Evolutionary conservation across 2,113 vertebrate genomes (phyloP).

Genomic region (Coptodon rendalli): DNA sequence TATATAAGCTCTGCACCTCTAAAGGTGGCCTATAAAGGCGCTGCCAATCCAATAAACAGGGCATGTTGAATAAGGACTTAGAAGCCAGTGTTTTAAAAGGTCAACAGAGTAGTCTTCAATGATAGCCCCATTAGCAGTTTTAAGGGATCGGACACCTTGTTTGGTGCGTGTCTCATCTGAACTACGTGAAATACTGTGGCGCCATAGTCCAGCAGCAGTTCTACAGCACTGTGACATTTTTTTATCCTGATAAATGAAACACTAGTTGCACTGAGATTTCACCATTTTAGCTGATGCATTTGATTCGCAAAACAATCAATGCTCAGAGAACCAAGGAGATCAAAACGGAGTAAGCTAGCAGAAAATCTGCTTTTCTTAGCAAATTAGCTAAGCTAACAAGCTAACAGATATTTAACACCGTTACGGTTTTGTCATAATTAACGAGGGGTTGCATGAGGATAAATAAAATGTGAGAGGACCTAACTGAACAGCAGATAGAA

Average conservation of each 20-base stretch:
- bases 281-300: neutral
- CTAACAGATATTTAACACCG: neutral
- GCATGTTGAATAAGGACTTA: constrained; percentile 54
- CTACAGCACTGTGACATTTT: neutral
- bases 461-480: neutral
- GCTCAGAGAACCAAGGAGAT: neutral
- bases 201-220: constrained; percentile 14
- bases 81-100: constrained; percentile 68
- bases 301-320: neutral
- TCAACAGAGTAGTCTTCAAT: constrained; percentile 67
- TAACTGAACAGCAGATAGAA: neutral
- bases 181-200: constrained; percentile 42
- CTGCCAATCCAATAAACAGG: constrained; percentile 62
- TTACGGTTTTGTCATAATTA: neutral
- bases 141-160: constrained; percentile 35
- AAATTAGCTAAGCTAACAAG: neutral
- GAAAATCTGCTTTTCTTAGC: neutral
- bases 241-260: neutral
- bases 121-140: constrained; percentile 59
- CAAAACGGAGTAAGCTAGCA: neutral
- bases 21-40: constrained; percentile 43
- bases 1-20: constrained; percentile 33
- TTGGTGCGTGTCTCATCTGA: constrained; percentile 37
- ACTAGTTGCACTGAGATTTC: neutral
- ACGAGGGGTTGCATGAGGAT: neutral